Evolutionary conservation across 1,140 invertebrate species (phyloP).

Genomic region (Drosophila willistoni): DNA sequence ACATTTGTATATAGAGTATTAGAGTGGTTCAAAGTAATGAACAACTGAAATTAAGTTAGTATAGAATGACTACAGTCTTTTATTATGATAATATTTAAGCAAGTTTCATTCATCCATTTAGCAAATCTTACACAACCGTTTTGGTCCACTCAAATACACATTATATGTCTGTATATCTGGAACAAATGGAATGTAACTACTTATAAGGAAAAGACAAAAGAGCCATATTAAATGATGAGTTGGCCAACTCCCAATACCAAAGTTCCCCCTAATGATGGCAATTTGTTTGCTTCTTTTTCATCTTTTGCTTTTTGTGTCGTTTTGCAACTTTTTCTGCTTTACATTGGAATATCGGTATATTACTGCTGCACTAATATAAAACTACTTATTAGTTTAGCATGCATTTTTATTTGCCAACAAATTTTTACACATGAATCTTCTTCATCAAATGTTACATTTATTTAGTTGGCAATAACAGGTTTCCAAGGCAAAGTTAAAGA

Average conservation of each 20-base stretch:
- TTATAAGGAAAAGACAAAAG: not conserved
- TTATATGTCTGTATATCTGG: not conserved
- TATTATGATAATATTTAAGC: too few species aligned
- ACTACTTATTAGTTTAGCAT: slow-evolving; percentile 1
- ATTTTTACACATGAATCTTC: too few species aligned
- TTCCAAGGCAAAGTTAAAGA: not conserved
- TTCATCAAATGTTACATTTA: not conserved
- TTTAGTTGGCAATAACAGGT: not conserved
- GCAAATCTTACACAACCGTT: not conserved
- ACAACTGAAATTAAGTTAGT: not conserved
- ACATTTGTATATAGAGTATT: not conserved
- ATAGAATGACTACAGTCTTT: too few species aligned
- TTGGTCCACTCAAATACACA: not conserved
- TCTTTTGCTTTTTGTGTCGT: not conserved
- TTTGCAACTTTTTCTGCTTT: slow-evolving; percentile 33
- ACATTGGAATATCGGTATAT: slow-evolving; percentile 31
- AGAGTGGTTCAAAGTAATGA: not conserved
- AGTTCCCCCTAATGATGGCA: slow-evolving; percentile 43
- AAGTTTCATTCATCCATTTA: too few species aligned
- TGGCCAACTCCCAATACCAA: not conserved
- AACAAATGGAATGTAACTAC: too few species aligned
- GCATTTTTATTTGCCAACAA: not conserved
- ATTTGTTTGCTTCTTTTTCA: slow-evolving; percentile 39
- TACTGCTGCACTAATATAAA: slow-evolving; percentile 22
- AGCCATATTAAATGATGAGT: not conserved